Base-by-base conservation (phyloP, 2,888 invertebrate species). In the Nebria brevicollis region DNA sequence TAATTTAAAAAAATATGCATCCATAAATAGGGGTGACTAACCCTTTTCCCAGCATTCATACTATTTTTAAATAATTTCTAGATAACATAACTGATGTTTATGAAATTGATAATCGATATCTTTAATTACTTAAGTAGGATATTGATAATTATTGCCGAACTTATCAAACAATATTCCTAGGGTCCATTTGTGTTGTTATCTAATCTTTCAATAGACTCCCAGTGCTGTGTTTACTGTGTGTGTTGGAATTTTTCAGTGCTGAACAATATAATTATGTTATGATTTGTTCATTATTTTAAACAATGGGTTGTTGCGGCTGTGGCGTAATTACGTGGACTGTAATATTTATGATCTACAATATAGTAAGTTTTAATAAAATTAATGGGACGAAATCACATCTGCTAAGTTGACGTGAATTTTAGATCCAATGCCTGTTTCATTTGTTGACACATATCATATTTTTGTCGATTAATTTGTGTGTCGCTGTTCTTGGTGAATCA, bases 221-320 rank as follows among this genome's bases (percentile, higher is more conserved):
- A 66, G 15, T 10, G 7, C 20, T n/a, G 68, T 68, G 68, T 68
- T 25, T 20, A 68, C 5, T 54, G 54, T 54, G 8, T 54, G 54
- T 54, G 54, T 8, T 54, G 54, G 11, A 54, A 13, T 54, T 54
- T 54, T 54, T 54, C 13, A 2, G 54, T 54, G 13, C 54, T 7
- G 15, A 68, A 68, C 6, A 1, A 68, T n/a, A 26, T 26, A 26
- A 68, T 26, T 11, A 68, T 25, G 20, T 15, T 68, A 66, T 66
- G 20, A 54, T 54, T 54, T 15, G 20, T 26, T 66, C 2, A 72
- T 11, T 25, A 7, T 13, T 11, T n/a, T n/a, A 34, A 73, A 41
- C 34, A 26, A 73, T 73, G 73, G 73, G 42, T 26, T 73, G 73
- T 41, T 73, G 73, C 26, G 15, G 34, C 11, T 41, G 73, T 41